These are phyloP conservation scores for Peucedramus taeniatus DNA, from an alignment of 2,113 vertebrate genomes.

Conservation along the genomic window DNA sequence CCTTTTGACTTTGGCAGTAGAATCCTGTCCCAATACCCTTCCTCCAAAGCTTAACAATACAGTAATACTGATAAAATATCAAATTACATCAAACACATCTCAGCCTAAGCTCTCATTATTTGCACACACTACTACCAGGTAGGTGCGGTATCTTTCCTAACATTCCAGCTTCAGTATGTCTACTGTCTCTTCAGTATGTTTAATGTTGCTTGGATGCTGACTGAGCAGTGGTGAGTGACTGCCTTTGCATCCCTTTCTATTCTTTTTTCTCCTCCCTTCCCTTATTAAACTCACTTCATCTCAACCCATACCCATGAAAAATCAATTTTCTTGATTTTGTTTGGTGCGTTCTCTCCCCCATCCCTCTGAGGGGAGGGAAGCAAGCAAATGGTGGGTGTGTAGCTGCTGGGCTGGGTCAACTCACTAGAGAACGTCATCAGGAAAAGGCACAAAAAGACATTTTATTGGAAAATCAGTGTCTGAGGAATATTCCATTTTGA, in stretches of 20 bases:
- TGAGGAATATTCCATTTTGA: neutral
- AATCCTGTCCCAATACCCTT: neutral
- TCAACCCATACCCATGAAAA: too few relatives aligned
- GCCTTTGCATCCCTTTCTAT: neutral
- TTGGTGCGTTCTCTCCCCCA: neutral
- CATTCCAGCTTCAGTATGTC: neutral
- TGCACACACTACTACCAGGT: neutral
- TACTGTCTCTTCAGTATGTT: neutral
- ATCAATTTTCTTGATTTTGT: neutral
- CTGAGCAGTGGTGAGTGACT: neutral
- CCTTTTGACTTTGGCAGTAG: neutral
- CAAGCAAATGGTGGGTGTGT: neutral
- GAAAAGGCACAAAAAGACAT: neutral
- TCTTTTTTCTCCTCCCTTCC: neutral
- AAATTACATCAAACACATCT: neutral
- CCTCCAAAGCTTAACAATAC: neutral
- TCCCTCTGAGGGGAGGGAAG: neutral
- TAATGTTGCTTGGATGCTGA: neutral
- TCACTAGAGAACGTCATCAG: neutral
- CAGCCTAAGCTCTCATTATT: neutral
- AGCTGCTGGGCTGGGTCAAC: neutral
- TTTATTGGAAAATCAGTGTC: neutral
- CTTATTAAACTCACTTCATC: neutral
- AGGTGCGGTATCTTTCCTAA: neutral
- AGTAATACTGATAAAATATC: neutral